Percentiles rank a stretch among this genome's conserved stretches.
Conservation (phyloP, 2,797 vertebrate species). For the Sebastes trivittatus region DNA sequence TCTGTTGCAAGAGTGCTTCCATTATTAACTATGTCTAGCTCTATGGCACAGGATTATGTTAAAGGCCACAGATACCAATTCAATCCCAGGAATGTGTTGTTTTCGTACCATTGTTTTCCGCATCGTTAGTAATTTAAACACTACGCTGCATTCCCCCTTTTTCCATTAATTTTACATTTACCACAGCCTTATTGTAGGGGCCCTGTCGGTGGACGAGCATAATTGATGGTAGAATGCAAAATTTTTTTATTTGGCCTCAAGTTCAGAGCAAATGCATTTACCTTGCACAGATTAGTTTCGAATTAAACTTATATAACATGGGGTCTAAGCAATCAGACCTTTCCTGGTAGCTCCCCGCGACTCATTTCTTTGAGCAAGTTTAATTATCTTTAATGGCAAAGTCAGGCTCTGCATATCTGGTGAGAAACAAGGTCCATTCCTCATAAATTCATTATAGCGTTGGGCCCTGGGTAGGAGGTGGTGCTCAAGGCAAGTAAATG, state of each 20-base stretch:
- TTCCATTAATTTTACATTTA: slow-evolving; percentile 45
- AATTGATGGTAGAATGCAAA: slow-evolving; percentile 52
- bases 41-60: not conserved
- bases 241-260: slow-evolving; percentile 57
- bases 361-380: slow-evolving; percentile 71
- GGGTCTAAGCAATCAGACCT: slow-evolving; percentile 66
- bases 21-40: not conserved
- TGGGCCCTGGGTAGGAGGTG: slow-evolving; percentile 30
- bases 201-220: slow-evolving; percentile 36
- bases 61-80: not conserved
- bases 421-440: slow-evolving; percentile 67
- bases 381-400: slow-evolving; percentile 77
- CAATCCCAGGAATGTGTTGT: not conserved
- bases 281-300: slow-evolving; percentile 72
- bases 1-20: not conserved
- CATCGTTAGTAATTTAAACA: slow-evolving; percentile 18
- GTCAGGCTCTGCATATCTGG: slow-evolving; percentile 61
- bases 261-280: slow-evolving; percentile 71
- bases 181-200: slow-evolving; percentile 22
- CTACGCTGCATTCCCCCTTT: not conserved
- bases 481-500: slow-evolving; percentile 57
- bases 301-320: slow-evolving; percentile 70
- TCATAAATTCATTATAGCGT: slow-evolving; percentile 66
- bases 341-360: slow-evolving; percentile 44
- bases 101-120: not conserved